Base-by-base conservation (phyloP, 2,797 vertebrate species). In the Bovichtus variegatus region DNA sequence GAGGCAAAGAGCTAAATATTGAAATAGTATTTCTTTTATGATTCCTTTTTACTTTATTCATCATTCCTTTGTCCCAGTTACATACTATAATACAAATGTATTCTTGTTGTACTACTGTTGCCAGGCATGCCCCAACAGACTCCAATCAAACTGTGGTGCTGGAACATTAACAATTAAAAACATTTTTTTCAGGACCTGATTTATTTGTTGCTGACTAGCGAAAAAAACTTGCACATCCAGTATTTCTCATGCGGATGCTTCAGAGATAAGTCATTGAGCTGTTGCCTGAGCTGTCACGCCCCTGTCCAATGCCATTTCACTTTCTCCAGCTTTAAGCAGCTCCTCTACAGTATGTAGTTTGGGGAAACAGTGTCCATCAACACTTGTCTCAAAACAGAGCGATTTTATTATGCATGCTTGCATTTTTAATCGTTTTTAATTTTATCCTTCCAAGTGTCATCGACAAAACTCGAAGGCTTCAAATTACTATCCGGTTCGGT, bases 21-120 rank as follows among this genome's bases (percentile, higher is more conserved):
- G 10, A 63, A 60, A 38, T 6, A 49, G 34, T 64, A 19, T 64
- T 71, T 57, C 75, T 80, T 82, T 54, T 19, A 55, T 60, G 12
- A 18, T 62, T 38, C 15, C 21, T 74, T 50, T 16, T 31, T 51
- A 64, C 18, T 61, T 63, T 19, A 74, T 67, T 59, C 9, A 46
- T 57, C 16, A 36, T n/a, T 44, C 11, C 16, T 53, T 74, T 71
- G 59, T 64, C 59, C 47, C 25, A 74, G 27, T 58, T 73, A 36
- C 51, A 62, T 69, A 23, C 9, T 41, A 23, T 55, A 27, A 51
- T 31, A 36, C 23, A 51, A 51, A 59, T 58, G 18, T 54, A 19
- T 59, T 40, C n/a, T n/a, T 66, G 27, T 16, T 44, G 2, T 29
- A 44, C 16, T n/a, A 7, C n/a, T 73, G 54, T 62, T 71, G 69